phyloP scores from a whole-genome alignment of 2,888 invertebrate species.

The Osmoderma eremita region DNA sequence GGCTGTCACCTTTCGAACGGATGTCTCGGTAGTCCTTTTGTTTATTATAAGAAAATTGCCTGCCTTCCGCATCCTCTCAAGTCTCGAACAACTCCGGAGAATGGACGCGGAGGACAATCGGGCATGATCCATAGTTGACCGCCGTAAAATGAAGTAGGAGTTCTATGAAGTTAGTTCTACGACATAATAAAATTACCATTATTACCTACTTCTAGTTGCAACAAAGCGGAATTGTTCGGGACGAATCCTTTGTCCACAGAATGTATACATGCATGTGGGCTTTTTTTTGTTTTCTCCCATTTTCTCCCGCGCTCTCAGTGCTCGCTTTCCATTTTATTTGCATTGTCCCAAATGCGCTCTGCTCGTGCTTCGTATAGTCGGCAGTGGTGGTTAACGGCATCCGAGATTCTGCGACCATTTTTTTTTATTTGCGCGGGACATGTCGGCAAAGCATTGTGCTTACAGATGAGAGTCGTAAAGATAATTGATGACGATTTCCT shows the following conservation, averaged over 20 bases:
- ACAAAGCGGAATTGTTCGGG: slow-evolving; percentile 21
- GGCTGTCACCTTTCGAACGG: slow-evolving; percentile 1
- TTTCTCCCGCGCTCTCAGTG: slow-evolving; percentile 16
- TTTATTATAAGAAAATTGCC: slow-evolving; percentile 6
- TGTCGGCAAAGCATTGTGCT: slow-evolving; percentile 27
- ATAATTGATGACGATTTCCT: slow-evolving; percentile 36
- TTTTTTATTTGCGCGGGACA: slow-evolving; percentile 11
- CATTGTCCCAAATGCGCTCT: slow-evolving; percentile 32
- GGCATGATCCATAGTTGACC: neutral
- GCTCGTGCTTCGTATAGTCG: slow-evolving; percentile 1
- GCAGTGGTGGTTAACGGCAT: slow-evolving; percentile 5
- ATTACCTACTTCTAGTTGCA: neutral
- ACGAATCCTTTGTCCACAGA: slow-evolving; percentile 4
- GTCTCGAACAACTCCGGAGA: too few species aligned
- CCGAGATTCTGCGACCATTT: slow-evolving; percentile 18
- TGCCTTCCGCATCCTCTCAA: neutral
- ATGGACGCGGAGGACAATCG: too few species aligned
- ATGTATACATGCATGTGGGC: slow-evolving; percentile 5
- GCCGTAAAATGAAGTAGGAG: slow-evolving; percentile 7
- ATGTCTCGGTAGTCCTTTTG: neutral
- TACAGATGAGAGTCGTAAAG: slow-evolving; percentile 32
- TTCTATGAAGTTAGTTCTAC: slow-evolving; percentile 9
- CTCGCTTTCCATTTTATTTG: slow-evolving; percentile 12
- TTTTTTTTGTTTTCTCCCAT: slow-evolving; percentile 4
- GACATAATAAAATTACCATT: slow-evolving; percentile 13